Base-by-base conservation (phyloP, 2,888 invertebrate genomes). In the Apoderus coryli region DNA sequence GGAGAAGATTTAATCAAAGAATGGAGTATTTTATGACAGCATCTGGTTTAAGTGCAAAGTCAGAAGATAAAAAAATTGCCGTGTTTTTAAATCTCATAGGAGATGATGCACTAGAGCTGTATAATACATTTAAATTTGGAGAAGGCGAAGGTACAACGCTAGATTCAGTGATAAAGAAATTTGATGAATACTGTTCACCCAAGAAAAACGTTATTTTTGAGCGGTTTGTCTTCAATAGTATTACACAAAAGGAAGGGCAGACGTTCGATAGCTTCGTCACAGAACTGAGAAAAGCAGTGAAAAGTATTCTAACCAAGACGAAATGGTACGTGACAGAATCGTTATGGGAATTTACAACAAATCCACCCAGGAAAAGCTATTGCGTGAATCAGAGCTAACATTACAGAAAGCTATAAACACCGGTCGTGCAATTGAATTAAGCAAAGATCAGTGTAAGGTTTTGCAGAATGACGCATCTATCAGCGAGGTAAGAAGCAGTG, bases 231-330 rank as follows among this genome's bases (percentile, higher is more conserved):
- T 38, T 49, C 31, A 39, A 44, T 24, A 42, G 36, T 25, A 41
- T 45, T 13, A 27, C 33, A 3, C 48, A 49, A 33, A 37, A 33
- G 22, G 41, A 44, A 29, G 41, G 42, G 9, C 45, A 47, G 36
- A 30, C 24, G 10, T 47, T 48, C 35, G 46, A 47, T 27, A 34
- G 32, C 14, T 50, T 48, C 37, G 26, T 46, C 15, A 41, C 43
- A 3, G 44, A 49, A 19, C 22, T 45, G 22, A 43, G 36, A 34
- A 42, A 42, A 27, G 34, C 43, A 11, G 36, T 42, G 7, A 43
- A 48, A 34, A 39, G 11, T 48, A 45, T 36, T 26, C 25, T 13
- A 35, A 46, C 16, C 35, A 33, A 28, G 42, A 45, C 23, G 40
- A 38, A 6, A 39, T 48, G 32, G 15, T 49, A 4, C 30, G 44